Percentiles rank a stretch among this genome's conserved stretches.
These are phyloP conservation scores for Idaea biselata DNA, from an alignment of 2,888 invertebrate genomes.

Conservation along the genomic window DNA sequence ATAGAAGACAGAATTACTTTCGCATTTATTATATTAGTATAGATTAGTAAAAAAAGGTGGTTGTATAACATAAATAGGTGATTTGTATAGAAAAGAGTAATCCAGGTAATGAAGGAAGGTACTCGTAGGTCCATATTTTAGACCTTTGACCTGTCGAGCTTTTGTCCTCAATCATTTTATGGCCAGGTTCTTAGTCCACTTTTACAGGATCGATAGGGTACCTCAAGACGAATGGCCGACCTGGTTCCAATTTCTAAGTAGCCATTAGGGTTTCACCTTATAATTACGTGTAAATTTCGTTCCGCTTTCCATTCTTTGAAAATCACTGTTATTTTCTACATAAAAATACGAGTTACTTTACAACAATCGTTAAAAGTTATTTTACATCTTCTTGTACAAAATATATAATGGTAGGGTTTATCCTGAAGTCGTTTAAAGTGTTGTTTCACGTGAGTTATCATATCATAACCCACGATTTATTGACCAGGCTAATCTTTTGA, in stretches of 20 bases:
- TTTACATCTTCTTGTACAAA: background rate
- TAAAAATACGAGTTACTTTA: background rate
- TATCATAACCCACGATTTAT: background rate
- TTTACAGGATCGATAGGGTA: background rate
- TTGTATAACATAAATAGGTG: no score
- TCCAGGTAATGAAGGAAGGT: no score
- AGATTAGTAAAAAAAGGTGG: no score
- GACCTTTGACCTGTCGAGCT: background rate
- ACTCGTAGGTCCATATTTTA: background rate
- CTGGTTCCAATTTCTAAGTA: background rate
- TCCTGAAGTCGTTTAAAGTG: background rate
- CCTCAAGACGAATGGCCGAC: background rate
- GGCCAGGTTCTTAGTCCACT: conserved; percentile 4
- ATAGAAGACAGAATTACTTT: no score
- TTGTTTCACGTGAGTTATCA: background rate
- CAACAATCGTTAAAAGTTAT: background rate
- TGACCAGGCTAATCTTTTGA: no score
- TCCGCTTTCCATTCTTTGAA: background rate
- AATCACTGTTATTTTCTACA: background rate
- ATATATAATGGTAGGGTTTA: background rate
- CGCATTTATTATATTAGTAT: no score
- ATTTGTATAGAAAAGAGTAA: no score
- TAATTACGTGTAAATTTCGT: background rate
- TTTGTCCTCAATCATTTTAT: background rate
- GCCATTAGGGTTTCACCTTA: background rate